Conservation (phyloP, 2,113 vertebrate genomes). For the Noturus placidus region DNA sequence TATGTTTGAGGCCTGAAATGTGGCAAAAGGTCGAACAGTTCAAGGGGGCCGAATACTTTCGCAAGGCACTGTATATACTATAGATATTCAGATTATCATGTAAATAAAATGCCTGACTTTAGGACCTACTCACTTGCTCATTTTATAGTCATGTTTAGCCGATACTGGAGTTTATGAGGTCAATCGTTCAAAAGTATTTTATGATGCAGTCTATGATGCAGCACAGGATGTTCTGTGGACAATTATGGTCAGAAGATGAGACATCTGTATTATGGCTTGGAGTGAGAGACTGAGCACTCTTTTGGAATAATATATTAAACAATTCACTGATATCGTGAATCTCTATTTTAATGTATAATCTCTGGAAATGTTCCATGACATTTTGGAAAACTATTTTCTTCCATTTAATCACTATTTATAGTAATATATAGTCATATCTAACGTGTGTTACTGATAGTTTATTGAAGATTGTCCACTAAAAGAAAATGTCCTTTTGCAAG, state of each 20-base stretch:
- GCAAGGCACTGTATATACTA: too few species aligned
- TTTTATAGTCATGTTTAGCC: background rate
- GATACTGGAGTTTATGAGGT: background rate
- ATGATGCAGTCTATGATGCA: background rate
- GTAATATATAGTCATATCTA: background rate
- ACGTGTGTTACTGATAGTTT: background rate
- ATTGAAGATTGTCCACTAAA: background rate
- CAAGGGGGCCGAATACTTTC: too few species aligned
- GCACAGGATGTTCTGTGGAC: background rate
- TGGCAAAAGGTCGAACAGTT: too few species aligned
- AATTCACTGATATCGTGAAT: background rate
- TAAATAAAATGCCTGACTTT: background rate
- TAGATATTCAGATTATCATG: background rate
- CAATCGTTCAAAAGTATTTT: background rate
- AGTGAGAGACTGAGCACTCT: background rate
- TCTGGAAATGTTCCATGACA: background rate
- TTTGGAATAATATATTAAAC: conserved; percentile 18
- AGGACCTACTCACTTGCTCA: background rate
- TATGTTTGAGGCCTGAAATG: too few species aligned
- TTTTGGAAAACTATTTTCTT: background rate
- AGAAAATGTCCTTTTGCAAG: background rate
- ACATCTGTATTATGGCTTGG: background rate
- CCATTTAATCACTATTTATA: conserved; percentile 3
- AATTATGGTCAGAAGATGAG: background rate
- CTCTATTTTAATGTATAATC: background rate